phyloP scores from a whole-genome alignment of 2,888 invertebrate genomes.

The Poecilus cupreus region DNA sequence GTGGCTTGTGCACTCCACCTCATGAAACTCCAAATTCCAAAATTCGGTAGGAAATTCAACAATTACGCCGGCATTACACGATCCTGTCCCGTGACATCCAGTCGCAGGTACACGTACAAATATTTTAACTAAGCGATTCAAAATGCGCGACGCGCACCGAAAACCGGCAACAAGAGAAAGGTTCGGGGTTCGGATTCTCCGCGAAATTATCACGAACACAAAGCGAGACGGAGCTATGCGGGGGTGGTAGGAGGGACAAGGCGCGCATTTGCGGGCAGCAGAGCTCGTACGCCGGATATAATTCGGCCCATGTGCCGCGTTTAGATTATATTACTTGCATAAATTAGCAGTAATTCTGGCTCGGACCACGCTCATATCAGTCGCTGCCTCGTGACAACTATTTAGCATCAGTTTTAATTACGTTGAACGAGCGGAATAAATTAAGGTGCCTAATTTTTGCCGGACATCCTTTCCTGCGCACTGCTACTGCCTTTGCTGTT shows the following conservation, averaged over 20 bases:
- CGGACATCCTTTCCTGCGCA: conserved; percentile 31
- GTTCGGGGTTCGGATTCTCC: conserved; percentile 24
- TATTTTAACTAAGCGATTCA: conserved; percentile 34
- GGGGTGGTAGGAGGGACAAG: not conserved
- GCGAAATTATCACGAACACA: conserved; percentile 30
- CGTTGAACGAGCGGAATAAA: conserved; percentile 49
- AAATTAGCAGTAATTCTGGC: conserved; percentile 57
- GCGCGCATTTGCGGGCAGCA: conserved; percentile 10
- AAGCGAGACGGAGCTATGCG: not conserved
- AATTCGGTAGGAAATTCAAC: not conserved
- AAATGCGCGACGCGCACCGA: conserved; percentile 18
- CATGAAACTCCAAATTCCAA: not conserved
- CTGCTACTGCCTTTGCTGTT: not conserved
- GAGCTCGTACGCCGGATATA: conserved; percentile 49
- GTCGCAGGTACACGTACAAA: conserved; percentile 17
- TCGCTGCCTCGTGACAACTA: conserved; percentile 51
- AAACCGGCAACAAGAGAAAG: conserved; percentile 31
- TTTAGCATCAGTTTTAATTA: conserved; percentile 58
- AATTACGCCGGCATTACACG: not conserved
- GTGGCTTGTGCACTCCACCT: too few relatives aligned
- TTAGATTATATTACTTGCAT: conserved; percentile 59
- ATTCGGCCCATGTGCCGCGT: conserved; percentile 51
- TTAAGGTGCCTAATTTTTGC: conserved; percentile 52
- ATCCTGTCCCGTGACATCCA: not conserved
- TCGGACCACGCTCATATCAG: conserved; percentile 53